Evolutionary conservation across 1,140 invertebrate species (phyloP).

Genomic region (Pseudachorutes palmiensis): DNA sequence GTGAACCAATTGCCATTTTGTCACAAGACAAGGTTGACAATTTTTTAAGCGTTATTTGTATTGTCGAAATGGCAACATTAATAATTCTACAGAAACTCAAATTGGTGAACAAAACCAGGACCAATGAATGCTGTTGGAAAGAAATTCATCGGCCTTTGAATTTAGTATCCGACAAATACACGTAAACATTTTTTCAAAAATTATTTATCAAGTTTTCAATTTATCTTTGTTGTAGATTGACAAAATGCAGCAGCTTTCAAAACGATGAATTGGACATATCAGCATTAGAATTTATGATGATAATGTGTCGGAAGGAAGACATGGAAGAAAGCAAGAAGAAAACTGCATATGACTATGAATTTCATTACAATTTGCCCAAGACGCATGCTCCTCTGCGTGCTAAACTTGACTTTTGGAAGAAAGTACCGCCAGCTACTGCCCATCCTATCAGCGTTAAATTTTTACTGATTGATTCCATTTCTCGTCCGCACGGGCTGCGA

Average conservation of each 20-base stretch:
- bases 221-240: not conserved
- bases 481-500: slow-evolving; percentile 21
- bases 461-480: slow-evolving; percentile 22
- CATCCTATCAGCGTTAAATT: slow-evolving; percentile 19
- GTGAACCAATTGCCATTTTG: not conserved
- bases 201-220: not conserved
- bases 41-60: not conserved
- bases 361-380: not conserved
- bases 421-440: not conserved
- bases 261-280: not conserved
- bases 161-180: not conserved
- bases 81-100: not conserved
- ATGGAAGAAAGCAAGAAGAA: not conserved
- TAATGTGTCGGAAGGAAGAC: not conserved
- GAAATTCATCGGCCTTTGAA: not conserved
- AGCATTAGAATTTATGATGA: not conserved
- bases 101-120: not conserved
- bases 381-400: not conserved
- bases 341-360: not conserved
- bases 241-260: not conserved
- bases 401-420: slow-evolving; percentile 3
- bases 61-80: too few relatives aligned
- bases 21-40: not conserved
- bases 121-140: not conserved
- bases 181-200: not conserved